These are phyloP conservation scores for Micronisus gabar DNA, from an alignment of 2,113 vertebrate species.

Conservation along the genomic window DNA sequence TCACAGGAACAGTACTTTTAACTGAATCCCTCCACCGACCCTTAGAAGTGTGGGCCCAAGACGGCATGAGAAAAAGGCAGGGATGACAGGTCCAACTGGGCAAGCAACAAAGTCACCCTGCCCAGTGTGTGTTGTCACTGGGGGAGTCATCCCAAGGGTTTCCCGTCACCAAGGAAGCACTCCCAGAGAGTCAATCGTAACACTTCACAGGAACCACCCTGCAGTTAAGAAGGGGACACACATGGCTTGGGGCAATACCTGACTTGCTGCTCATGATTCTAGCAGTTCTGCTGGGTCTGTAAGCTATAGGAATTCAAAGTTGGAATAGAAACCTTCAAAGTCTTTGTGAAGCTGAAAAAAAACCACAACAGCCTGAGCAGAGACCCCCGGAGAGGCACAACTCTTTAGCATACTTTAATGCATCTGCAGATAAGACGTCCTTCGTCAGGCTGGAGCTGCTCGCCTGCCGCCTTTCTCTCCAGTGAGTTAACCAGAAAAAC, in stretches of 20 bases:
- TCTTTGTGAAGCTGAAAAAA: background rate
- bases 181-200: fast-evolving
- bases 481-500: background rate
- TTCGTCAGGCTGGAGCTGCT: background rate
- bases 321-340: background rate
- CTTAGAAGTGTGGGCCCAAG: background rate
- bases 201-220: background rate
- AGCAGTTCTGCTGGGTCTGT: background rate
- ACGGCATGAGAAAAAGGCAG: fast-evolving
- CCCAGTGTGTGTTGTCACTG: fast-evolving
- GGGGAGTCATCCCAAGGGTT: background rate
- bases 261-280: background rate
- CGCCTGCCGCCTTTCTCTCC: fast-evolving
- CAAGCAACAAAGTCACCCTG: background rate
- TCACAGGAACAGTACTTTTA: background rate
- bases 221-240: background rate
- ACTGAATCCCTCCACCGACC: background rate
- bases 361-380: background rate
- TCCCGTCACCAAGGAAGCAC: background rate
- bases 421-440: background rate
- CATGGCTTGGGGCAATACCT: background rate
- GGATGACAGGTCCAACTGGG: background rate
- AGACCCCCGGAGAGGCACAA: background rate
- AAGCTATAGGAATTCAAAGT: background rate
- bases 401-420: background rate